Evolutionary conservation across 2,888 invertebrate species (phyloP), one percentile per base, ranked within the genome.

Genomic region (Drosophila picticornis): DNA sequence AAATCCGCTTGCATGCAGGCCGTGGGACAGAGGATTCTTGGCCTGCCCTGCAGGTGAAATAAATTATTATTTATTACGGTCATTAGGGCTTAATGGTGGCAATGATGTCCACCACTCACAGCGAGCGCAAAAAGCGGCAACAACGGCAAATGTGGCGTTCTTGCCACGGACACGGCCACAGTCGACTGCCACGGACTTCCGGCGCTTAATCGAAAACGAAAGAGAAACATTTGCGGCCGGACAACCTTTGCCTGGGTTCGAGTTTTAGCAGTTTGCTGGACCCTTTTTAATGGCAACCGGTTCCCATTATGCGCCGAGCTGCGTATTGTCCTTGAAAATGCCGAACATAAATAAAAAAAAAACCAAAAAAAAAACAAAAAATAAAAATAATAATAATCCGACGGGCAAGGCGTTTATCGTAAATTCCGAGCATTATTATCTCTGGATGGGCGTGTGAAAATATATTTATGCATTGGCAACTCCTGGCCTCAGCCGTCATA

Each of bases 51-150:
- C 88, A 88, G 88, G 88, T 88, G 84, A 88, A 88, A 88, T 88
- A 88, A 90, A 88, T 90, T 88, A 88, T 88, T 88, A 88, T 88
- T 88, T 90, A 88, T 88, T 87, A 89, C 84, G 89, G 88, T 88
- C 88, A 88, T 88, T 88, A 88, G 90, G 79, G 77, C 88, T 86
- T 90, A 88, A 88, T 88, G 89, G 90, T 69, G 88, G 90, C 88
- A 87, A 89, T 87, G 90, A 87, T 90, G 90, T 87, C 89, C 90
- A 88, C 87, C 87, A 80, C 84, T 75, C 84, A 82, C 75, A 71
- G 77, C 40, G n/a, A 40, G 56, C 25, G 57, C 29, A 29, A 43
- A 57, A 31, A 40, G 38, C n/a, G n/a, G 38, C 27, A 27, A 10
- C 25, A 51, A 16, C 29, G 19, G 27, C 57, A 31, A 57, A 31